Percentiles rank a stretch among this genome's conserved stretches.
Conservation (phyloP, 2,797 vertebrate species). For the Lates japonicus region DNA sequence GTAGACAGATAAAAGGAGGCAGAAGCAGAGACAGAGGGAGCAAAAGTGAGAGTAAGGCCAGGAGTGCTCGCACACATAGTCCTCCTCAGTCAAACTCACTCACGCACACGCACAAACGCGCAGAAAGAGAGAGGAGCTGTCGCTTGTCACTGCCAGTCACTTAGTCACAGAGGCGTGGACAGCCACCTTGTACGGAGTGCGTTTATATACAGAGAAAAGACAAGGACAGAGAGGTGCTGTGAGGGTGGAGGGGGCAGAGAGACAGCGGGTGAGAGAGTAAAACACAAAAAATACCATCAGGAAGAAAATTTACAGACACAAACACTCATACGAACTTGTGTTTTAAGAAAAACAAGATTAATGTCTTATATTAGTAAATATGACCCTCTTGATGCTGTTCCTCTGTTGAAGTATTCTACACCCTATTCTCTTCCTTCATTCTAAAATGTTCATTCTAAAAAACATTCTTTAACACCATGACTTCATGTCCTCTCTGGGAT, state of each 20-base stretch:
- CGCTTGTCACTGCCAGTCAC: conserved; percentile 73
- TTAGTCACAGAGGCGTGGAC: conserved; percentile 73
- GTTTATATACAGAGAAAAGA: conserved; percentile 55
- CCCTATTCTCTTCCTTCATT: not conserved
- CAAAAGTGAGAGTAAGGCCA: conserved; percentile 70
- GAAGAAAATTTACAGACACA: conserved; percentile 5
- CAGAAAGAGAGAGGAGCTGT: conserved; percentile 53
- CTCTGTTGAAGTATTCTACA: not conserved
- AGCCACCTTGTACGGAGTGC: conserved; percentile 58
- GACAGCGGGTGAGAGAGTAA: conserved; percentile 21
- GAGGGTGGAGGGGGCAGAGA: conserved; percentile 27
- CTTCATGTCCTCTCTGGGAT: conserved; percentile 4
- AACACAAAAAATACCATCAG: conserved; percentile 29
- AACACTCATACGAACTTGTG: conserved; percentile 18
- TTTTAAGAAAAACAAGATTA: not conserved
- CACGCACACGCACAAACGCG: conserved; percentile 20
- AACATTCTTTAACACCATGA: not conserved
- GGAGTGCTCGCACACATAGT: conserved; percentile 36
- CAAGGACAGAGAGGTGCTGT: conserved; percentile 42
- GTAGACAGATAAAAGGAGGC: conserved; percentile 68
- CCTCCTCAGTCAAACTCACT: conserved; percentile 33
- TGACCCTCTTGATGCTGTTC: conserved; percentile 3
- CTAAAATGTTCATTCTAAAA: not conserved
- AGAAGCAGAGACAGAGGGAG: conserved; percentile 61
- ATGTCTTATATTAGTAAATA: not conserved